phyloP scores from a whole-genome alignment of 2,113 vertebrate species.

The Pelodiscus sinensis region DNA sequence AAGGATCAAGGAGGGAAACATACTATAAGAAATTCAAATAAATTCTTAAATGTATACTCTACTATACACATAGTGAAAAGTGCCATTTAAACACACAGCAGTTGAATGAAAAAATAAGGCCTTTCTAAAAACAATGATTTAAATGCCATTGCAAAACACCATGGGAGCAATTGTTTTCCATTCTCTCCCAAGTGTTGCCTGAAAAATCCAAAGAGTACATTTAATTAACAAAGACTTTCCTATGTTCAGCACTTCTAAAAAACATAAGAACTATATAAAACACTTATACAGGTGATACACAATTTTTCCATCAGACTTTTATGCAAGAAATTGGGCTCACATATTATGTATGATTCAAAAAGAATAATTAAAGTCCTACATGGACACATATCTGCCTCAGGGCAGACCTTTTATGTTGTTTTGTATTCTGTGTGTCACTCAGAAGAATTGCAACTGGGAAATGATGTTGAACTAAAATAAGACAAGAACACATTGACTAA shows the following conservation, averaged over 20 bases:
- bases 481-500: slow-evolving; percentile 78
- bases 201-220: slow-evolving; percentile 40
- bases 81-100: slow-evolving; percentile 5
- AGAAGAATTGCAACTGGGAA: slow-evolving; percentile 80
- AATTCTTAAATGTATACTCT: neutral
- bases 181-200: slow-evolving; percentile 55
- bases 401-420: slow-evolving; percentile 82
- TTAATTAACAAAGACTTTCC: slow-evolving; percentile 51
- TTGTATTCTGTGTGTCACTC: slow-evolving; percentile 79
- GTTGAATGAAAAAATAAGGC: slow-evolving; percentile 25
- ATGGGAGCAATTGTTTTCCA: slow-evolving; percentile 10
- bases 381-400: slow-evolving; percentile 78
- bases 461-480: slow-evolving; percentile 83
- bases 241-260: slow-evolving; percentile 60
- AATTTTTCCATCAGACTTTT: slow-evolving; percentile 62
- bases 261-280: slow-evolving; percentile 51
- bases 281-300: slow-evolving; percentile 64
- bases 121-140: slow-evolving; percentile 13
- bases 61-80: neutral
- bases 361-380: slow-evolving; percentile 82
- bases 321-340: slow-evolving; percentile 63
- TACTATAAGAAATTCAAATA: neutral
- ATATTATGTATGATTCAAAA: slow-evolving; percentile 77
- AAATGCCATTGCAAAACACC: slow-evolving; percentile 40
- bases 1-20: slow-evolving; percentile 14